Evolutionary conservation across 2,888 invertebrate species (phyloP), one percentile per base, ranked within the genome.

Genomic region (Apotomis capreana): DNA sequence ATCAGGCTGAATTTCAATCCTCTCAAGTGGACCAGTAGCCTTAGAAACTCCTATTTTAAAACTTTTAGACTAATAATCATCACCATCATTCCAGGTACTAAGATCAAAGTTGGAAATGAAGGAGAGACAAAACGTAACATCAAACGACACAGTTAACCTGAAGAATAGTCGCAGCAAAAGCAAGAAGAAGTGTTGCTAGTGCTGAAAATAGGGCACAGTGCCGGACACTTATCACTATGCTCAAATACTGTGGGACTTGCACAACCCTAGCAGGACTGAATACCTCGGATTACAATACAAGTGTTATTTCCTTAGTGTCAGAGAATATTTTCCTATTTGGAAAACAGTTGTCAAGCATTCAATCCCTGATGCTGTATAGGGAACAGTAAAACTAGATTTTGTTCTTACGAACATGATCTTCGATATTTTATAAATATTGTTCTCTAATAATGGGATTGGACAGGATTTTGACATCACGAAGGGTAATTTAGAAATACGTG

Each of bases 51-150:
- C 26, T 26, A 26, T 26, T 26, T 26, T 26, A 26, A 26, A 26
- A 26, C 26, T 40, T 5, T 40, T 5, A 40, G 40, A 9, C 49
- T 49, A 49, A 12, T 9, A 26, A 8, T 49, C 8, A 13, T 3
- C 12, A 8, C 62, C 13, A 37, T 61, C 52, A 37, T 95, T 95
- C 79, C 96, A 97, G 94, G 98, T 98, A 79, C 94, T 98, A 87
- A 95, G 95, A 86, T 96, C 97, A 76, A 98, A 98, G 94, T 95
- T 96, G 89, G 96, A 96, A 89, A 95, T 95, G 93, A 96, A 95
- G 85, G 96, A 96, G 87, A 93, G 96, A 83, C 96, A 96, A 89
- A 95, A 94, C 78, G 93, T 94, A 40, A 88, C 90, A 80, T 95
- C 95, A 77, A 95, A 95, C 81, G 96, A 96, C 84, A 96, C 95